Percentiles rank a stretch among this genome's conserved stretches.
Conservation (phyloP, 2,113 vertebrate species). For the Maylandia zebra region DNA sequence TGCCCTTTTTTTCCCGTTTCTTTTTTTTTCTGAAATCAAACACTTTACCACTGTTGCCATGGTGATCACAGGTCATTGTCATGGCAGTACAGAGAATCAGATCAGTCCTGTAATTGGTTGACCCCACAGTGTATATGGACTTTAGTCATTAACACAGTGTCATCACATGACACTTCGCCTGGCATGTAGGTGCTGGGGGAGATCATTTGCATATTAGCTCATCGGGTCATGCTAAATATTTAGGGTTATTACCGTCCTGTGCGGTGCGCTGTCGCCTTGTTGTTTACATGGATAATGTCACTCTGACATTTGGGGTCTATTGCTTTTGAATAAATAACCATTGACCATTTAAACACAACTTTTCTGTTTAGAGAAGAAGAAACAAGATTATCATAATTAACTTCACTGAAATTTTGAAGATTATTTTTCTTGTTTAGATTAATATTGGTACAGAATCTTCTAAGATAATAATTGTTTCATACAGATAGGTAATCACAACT, state of each 20-base stretch:
- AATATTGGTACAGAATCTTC: background rate
- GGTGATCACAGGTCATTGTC: constrained; percentile 33
- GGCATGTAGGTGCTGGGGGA: background rate
- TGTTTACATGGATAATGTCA: background rate
- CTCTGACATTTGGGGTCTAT: background rate
- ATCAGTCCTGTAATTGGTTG: constrained; percentile 39
- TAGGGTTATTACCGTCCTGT: background rate
- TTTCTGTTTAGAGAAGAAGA: background rate
- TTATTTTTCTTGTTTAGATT: background rate
- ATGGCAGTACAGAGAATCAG: constrained; percentile 70
- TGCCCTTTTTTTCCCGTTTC: background rate
- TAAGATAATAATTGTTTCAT: background rate
- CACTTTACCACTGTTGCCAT: constrained; percentile 5
- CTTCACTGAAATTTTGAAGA: background rate
- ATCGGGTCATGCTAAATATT: background rate
- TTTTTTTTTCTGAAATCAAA: background rate
- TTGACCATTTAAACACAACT: background rate
- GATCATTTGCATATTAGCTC: background rate
- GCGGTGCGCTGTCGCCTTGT: background rate
- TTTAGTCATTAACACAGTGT: constrained; percentile 13
- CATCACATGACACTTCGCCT: constrained; percentile 1
- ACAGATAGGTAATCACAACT: background rate
- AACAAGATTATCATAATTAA: background rate
- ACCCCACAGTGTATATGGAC: background rate
- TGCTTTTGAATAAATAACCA: background rate